Percentiles rank a stretch among this genome's conserved stretches.
Evolutionary conservation across 1,140 invertebrate genomes (phyloP).

Genomic region (Pseudomyrmex concolor): DNA sequence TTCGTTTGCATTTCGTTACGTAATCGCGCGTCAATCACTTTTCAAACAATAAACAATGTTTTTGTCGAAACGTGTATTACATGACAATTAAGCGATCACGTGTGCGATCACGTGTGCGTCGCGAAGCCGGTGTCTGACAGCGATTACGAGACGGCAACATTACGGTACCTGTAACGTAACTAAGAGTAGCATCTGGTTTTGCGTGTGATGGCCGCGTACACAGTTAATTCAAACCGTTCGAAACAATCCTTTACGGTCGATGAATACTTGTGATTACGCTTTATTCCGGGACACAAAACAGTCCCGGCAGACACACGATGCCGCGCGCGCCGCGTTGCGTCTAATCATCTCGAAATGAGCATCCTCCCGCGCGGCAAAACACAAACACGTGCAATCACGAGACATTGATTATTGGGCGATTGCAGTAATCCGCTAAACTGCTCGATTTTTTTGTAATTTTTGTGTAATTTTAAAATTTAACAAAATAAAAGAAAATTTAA

Average conservation of each 20-base stretch:
- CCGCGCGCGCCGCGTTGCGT: neutral
- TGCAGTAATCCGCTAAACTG: too few species aligned
- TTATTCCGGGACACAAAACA: constrained; percentile 42
- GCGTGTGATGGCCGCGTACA: constrained; percentile 24
- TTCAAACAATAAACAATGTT: too few species aligned
- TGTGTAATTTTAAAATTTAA: too few species aligned
- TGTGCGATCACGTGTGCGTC: neutral
- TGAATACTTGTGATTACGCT: constrained; percentile 43
- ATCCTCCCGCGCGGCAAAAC: constrained; percentile 13
- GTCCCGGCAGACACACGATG: constrained; percentile 12
- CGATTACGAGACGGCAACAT: neutral
- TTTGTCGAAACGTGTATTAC: too few species aligned
- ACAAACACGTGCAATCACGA: neutral
- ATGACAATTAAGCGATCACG: neutral
- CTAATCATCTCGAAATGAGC: constrained; percentile 27
- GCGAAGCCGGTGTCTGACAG: neutral
- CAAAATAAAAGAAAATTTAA: neutral
- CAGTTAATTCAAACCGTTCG: constrained; percentile 45
- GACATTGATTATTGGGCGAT: constrained; percentile 20
- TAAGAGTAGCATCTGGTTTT: constrained; percentile 56
- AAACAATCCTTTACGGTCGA: constrained; percentile 27
- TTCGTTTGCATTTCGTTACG: constrained; percentile 27
- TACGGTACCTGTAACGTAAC: constrained; percentile 33
- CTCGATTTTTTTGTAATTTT: neutral
- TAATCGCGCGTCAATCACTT: constrained; percentile 25